Percentiles rank a stretch among this genome's conserved stretches.
phyloP scores from a whole-genome alignment of 2,113 vertebrate genomes.

The Megalops atlanticus region DNA sequence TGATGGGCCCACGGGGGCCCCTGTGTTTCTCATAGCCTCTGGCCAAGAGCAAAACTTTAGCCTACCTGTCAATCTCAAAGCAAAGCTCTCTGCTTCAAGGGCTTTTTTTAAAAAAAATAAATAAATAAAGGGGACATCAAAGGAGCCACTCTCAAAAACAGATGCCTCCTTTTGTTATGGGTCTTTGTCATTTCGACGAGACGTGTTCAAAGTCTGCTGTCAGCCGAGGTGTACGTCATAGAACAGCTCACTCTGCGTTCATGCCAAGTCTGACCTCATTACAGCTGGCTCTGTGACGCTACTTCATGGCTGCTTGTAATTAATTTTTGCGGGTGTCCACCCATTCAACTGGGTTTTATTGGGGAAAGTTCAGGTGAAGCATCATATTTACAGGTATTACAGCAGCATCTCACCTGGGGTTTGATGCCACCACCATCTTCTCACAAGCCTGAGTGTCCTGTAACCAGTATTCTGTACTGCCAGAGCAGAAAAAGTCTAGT shows the following conservation, averaged over 20 bases:
- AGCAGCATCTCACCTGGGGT: neutral
- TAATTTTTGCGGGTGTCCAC: neutral
- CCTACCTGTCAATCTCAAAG: constrained; percentile 33
- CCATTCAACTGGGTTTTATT: neutral
- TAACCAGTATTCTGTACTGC: neutral
- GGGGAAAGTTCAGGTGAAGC: neutral
- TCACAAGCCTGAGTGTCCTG: neutral
- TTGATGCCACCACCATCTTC: neutral
- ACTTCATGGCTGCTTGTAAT: neutral
- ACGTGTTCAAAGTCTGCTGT: neutral
- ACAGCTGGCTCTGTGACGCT: neutral
- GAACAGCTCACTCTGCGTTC: neutral
- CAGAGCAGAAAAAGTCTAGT: neutral
- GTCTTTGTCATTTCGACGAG: neutral
- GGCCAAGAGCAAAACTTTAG: constrained; percentile 24
- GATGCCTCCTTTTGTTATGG: neutral
- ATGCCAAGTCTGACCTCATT: neutral
- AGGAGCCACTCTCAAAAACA: neutral
- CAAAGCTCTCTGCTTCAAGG: constrained; percentile 16
- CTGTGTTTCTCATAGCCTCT: constrained; percentile 23
- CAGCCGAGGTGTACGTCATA: neutral
- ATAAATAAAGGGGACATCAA: constrained; percentile 17
- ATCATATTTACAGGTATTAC: neutral
- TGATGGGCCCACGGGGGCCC: neutral
- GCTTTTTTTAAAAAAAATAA: constrained; percentile 7